Base-by-base conservation (phyloP, 1,140 invertebrate genomes). In the Brachionus sp. region DNA sequence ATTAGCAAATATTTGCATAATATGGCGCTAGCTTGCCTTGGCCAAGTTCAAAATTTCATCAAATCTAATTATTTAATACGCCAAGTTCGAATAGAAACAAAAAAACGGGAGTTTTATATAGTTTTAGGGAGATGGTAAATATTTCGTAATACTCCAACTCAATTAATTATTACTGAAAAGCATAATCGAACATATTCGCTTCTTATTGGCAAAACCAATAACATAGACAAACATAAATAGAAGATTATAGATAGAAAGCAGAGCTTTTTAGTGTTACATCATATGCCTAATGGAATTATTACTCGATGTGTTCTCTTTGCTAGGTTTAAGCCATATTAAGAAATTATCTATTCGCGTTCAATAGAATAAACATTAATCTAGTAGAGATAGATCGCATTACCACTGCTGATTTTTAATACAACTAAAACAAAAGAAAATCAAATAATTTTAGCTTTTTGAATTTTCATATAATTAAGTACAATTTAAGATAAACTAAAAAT, bases 391-490 rank as follows among this genome's bases (percentile, higher is more conserved):
- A 70, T 70, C 66, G 35, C 66, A 70, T 70, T 70, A 70, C 66
- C 37, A 19, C 64, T 33, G 25, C 33, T 37, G 25, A 66, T 66
- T 66, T 46, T 66, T 33, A 66, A 37, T 66, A 37, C 33, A 33
- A 66, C 64, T 13, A 66, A 16, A 16, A 64, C 16, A 64, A 64
- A 64, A 16, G 5, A 29, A 66, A 66, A 66, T 39, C 66, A 70
- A 70, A 70, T 70, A 10, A 16, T 35, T 68, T 35, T 13, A 13
- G 44, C 44, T 70, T 70, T 19, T 5, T 19, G 37, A 70, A 70
- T 33, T 66, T 66, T 66, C 64, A 66, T 66, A 66, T 66, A 66
- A 66, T 66, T 66, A 66, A 70, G 66, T 70, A 39, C 66, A 39
- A 70, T 70, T 37, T 19, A 57, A 39, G 37, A 70, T 70, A 70